Evolutionary conservation across 2,797 vertebrate genomes (phyloP), one percentile per base, ranked within the genome.

Genomic region (Premnoplex brunnescens): DNA sequence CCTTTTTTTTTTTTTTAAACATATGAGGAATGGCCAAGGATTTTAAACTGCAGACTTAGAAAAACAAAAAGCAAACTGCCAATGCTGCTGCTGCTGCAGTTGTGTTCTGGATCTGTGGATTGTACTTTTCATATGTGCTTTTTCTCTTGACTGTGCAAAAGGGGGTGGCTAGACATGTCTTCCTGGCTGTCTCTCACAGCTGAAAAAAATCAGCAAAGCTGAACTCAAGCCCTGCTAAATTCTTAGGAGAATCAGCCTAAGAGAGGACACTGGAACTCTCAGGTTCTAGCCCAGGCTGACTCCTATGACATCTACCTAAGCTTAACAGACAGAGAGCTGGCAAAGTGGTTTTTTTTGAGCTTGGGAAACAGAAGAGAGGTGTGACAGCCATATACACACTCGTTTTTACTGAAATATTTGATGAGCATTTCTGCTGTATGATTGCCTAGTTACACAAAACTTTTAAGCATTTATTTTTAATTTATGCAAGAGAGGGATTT

Each of bases 391-490:
- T 43, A 39, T 5, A 63, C 10, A 30, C 7, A 46, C 17, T 54
- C 2, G 28, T 75, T 91, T 81, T 91, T 21, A 68, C 21, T 1
- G 0, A 67, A 88, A 44, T 2, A 23, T 37, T 7, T 0, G 0
- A 20, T 63, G 36, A 56, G 16, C 37, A 14, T 2, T 26, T 86
- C 34, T 73, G 9, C 39, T 67, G 63, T 39, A 28, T 37, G 23
- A 59, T 34, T 6, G 1, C 5, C 52, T 68, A 49, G 37, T 68
- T 82, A 51, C 30, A 78, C 2, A 26, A 3, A 82, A 43, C 2
- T n/a, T 49, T 60, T 78, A 72, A 75, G 28, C 18, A 30, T 63
- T 74, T 54, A 15, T 66, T 94, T 90, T 73, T 41, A 58, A 66
- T 79, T 86, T 75, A 24, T 7, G 9, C 4, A 8, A 34, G 43